These are phyloP conservation scores for Myotis lucifugus DNA, from an alignment of 2,113 vertebrate genomes.

Conservation along the genomic window DNA sequence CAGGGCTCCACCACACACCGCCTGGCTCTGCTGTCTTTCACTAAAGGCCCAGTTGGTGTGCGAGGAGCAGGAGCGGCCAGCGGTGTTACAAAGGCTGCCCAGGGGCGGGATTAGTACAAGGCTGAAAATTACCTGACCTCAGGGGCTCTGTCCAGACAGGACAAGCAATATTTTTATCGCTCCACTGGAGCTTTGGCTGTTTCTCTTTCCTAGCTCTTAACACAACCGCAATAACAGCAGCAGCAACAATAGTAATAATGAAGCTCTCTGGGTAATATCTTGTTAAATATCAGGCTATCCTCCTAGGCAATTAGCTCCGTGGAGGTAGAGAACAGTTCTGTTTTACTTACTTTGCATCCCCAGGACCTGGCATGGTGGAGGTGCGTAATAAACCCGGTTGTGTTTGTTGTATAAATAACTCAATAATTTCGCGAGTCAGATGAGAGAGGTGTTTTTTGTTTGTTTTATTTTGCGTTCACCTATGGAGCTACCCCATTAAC, in stretches of 20 bases:
- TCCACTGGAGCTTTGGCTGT: neutral
- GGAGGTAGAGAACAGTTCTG: neutral
- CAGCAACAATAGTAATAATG: neutral
- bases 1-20: too few relatives aligned
- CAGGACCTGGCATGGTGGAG: neutral
- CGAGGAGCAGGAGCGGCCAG: too few relatives aligned
- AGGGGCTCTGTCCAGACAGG: neutral
- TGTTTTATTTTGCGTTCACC: neutral
- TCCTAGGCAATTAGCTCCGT: too few relatives aligned
- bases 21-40: neutral
- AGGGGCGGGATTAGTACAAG: fast-evolving
- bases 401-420: neutral
- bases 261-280: neutral
- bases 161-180: neutral
- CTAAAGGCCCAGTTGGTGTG: neutral
- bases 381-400: neutral
- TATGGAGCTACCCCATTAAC: neutral
- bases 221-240: neutral
- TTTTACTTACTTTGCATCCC: neutral
- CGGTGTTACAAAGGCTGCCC: neutral
- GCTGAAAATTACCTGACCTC: neutral
- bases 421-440: neutral
- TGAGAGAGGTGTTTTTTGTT: neutral
- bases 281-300: neutral
- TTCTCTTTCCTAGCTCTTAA: neutral